Base-by-base conservation (phyloP, 1,140 invertebrate genomes). In the Drosophila neocordata region DNA sequence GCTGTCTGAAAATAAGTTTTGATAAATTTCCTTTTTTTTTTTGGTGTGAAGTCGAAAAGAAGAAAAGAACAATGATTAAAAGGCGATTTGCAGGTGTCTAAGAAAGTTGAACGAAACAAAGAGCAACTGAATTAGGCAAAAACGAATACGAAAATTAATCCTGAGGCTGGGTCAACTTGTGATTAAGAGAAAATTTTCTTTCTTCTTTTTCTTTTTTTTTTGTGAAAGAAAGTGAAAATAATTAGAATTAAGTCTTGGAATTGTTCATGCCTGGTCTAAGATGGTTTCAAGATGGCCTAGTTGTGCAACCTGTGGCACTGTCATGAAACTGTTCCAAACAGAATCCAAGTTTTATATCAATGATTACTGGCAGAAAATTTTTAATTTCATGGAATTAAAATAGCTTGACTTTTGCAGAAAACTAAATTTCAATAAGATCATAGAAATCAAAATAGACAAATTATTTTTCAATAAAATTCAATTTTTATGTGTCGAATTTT, bases 1-100 rank as follows among this genome's bases (percentile, higher is more conserved):
- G 53, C 73, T 84, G 76, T 68, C 69, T 65, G 44, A 79, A 79
- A 70, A 73, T 72, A 66, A 64, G 27, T 57, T 65, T 55, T 65
- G 51, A 68, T 48, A 68, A 73, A 71, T 76, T 52, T 70, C 53
- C 57, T 55, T 52, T n/a, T 56, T 24, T 24, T 24, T 24, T 18
- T 20, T 1, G 58, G 15, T 38, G 66, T 64, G 60, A 82, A 71
- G 65, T 53, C 38, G 44, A 56, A 64, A 51, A 68, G 27, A 51
- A 37, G 53, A 22, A 64, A 34, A 24, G 58, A 48, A 48, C 41
- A 53, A 57, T 53, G 74, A 77, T 74, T 77, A 74, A 74, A 74
- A 55, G 35, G 58, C 58, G 52, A 77, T 77, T 74, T 74, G 61
- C 24, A 55, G 15, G 9, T 20, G 41, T 15, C 41, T 18, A 48